These are phyloP conservation scores for Amblyraja radiata DNA, from an alignment of 2,797 vertebrate genomes.

Conservation along the genomic window DNA sequence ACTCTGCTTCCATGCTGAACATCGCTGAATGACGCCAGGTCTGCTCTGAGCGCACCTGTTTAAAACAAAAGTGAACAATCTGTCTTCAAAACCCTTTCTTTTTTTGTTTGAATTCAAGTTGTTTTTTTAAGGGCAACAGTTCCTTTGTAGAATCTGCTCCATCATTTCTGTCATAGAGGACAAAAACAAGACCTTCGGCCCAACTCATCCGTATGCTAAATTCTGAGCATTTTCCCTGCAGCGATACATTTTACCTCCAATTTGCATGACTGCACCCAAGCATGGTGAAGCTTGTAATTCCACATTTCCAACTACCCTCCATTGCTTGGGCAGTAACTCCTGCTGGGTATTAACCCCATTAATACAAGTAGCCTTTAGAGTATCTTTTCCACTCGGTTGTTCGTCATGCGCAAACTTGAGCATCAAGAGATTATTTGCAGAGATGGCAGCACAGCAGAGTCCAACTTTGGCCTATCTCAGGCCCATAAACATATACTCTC, in stretches of 20 bases:
- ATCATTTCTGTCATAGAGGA: no score
- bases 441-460: neutral
- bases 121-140: neutral
- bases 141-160: neutral
- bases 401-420: neutral
- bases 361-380: neutral
- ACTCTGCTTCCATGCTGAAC: conserved; percentile 83
- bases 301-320: neutral
- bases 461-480: neutral
- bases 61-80: neutral
- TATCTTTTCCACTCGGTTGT: neutral
- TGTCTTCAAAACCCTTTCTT: neutral
- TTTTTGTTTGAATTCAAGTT: neutral
- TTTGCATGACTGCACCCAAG: neutral
- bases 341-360: neutral
- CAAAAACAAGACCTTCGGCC: no score
- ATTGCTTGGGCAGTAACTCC: neutral
- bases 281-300: neutral
- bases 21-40: conserved; percentile 89
- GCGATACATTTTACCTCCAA: neutral
- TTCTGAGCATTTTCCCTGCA: neutral
- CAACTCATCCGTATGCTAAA: neutral
- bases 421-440: neutral
- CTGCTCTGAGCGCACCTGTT: conserved; percentile 77
- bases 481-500: neutral